Conservation (phyloP, 64 coral and sea anemone genomes). For the Stylophora pistillata region DNA sequence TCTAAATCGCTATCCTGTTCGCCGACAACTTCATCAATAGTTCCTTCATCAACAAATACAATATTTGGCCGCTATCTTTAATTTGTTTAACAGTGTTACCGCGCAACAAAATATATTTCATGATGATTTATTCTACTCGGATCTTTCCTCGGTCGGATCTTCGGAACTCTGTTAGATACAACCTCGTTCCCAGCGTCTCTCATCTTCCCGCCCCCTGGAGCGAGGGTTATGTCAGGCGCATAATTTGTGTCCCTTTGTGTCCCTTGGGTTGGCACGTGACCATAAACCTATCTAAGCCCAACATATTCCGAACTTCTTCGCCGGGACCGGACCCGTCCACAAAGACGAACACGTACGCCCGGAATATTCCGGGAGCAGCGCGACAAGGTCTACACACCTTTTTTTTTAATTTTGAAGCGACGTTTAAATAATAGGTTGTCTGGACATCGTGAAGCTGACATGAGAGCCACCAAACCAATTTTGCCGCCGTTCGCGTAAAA, state of each 20-base stretch:
- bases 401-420: too few species aligned
- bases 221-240: too few species aligned
- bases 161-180: constrained; percentile 7
- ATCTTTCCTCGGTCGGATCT: constrained; percentile 1
- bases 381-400: too few species aligned
- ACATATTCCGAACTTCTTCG: background rate
- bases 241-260: background rate
- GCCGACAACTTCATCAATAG: constrained; percentile 9
- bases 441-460: too few species aligned
- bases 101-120: too few species aligned
- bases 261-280: background rate
- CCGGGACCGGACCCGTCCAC: background rate
- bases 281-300: background rate
- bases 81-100: background rate
- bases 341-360: background rate
- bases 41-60: constrained; percentile 11
- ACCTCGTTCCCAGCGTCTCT: too few species aligned
- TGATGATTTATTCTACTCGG: background rate
- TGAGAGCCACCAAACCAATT: too few species aligned
- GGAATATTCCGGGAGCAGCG: background rate
- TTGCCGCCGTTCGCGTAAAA: too few species aligned
- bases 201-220: too few species aligned
- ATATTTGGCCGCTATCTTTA: background rate
- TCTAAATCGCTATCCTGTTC: background rate
- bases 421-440: too few species aligned